Conservation (phyloP, 2,113 vertebrate genomes). For the Hirundichthys speculiger region DNA sequence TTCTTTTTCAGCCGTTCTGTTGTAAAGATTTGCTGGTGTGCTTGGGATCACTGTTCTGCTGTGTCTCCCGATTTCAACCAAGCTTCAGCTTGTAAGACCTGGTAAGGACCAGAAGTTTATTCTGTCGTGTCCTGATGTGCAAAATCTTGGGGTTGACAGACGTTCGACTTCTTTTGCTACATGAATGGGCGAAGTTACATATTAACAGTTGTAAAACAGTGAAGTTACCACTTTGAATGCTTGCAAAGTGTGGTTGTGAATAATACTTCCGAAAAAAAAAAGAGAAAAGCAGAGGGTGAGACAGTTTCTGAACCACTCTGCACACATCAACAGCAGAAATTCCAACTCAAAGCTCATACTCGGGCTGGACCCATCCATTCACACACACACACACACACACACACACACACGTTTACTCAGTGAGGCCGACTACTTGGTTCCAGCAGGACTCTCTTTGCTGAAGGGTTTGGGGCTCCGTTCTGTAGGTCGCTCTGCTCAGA, state of each 20-base stretch:
- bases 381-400: not conserved
- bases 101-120: no score
- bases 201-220: no score
- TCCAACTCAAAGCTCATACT: conserved; percentile 14
- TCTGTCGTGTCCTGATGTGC: no score
- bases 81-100: no score
- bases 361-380: conserved; percentile 3
- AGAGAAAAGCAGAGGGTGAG: not conserved
- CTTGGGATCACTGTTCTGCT: no score
- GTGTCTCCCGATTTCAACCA: no score
- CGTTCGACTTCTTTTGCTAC: no score
- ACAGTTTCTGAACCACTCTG: not conserved
- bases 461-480: conserved; percentile 37
- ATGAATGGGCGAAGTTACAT: no score
- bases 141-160: no score
- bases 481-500: conserved; percentile 79
- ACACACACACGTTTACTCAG: conserved; percentile 59
- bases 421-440: conserved; percentile 96
- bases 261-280: conserved; percentile 2
- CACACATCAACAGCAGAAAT: conserved; percentile 26
- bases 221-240: not conserved
- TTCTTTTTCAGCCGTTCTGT: no score
- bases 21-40: no score
- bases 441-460: conserved; percentile 86
- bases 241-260: conserved; percentile 16